These are phyloP conservation scores for Lycocerus yunnanus DNA, from an alignment of 2,888 invertebrate species.

Conservation along the genomic window DNA sequence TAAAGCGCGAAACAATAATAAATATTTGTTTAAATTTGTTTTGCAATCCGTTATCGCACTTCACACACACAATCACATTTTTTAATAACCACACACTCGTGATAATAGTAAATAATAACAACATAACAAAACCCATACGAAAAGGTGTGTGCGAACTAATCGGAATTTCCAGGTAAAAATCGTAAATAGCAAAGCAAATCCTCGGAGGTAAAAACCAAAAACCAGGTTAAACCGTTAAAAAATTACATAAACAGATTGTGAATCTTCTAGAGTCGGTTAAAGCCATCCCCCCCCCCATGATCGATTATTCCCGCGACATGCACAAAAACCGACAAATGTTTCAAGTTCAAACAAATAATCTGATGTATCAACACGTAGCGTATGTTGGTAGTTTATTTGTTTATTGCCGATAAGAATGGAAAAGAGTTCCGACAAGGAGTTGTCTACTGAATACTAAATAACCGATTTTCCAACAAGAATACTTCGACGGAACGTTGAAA, in stretches of 20 bases:
- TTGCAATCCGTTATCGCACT: constrained; percentile 9
- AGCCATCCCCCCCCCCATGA: neutral
- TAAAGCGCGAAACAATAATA: neutral
- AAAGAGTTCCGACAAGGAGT: neutral
- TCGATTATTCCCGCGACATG: neutral
- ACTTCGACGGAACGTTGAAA: neutral
- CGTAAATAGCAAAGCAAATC: neutral
- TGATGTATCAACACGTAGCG: neutral
- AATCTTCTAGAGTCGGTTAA: neutral
- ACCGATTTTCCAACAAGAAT: neutral
- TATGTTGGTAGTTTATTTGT: neutral
- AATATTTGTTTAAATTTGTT: constrained; percentile 3
- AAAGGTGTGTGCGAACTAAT: neutral
- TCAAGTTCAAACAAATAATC: neutral
- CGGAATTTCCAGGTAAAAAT: neutral
- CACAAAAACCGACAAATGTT: neutral
- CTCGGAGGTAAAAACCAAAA: neutral
- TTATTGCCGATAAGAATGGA: neutral
- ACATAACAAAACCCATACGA: neutral
- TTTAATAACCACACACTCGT: constrained; percentile 15
- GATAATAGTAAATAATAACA: constrained; percentile 22
- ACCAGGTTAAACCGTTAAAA: neutral
- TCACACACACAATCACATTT: constrained; percentile 1
- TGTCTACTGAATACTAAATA: neutral
- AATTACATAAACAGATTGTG: neutral